Conservation (phyloP, 2,113 vertebrate species). For the Mobula hypostoma region DNA sequence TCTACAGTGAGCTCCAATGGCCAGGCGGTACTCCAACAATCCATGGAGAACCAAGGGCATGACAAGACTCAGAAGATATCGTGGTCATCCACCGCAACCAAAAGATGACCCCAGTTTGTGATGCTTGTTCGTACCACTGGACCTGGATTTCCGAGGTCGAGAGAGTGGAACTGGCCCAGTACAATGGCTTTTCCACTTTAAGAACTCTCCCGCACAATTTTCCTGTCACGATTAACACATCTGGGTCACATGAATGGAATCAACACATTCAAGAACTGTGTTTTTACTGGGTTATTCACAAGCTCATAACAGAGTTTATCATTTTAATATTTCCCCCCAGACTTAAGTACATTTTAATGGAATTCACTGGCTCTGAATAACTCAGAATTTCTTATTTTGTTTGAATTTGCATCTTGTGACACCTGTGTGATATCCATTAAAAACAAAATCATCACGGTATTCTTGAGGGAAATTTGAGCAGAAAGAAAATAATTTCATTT, state of each 20-base stretch:
- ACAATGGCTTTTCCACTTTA: too few relatives aligned
- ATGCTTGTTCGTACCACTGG: too few relatives aligned
- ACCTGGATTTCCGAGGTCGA: too few relatives aligned
- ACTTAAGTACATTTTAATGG: neutral
- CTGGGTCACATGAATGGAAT: neutral
- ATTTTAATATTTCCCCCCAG: neutral
- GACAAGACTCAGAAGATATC: too few relatives aligned
- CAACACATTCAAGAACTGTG: neutral
- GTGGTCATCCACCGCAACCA: too few relatives aligned
- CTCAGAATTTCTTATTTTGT: neutral
- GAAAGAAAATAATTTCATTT: neutral
- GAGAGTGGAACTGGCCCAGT: too few relatives aligned
- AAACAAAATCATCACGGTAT: neutral
- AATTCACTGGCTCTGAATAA: neutral
- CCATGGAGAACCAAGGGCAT: too few relatives aligned
- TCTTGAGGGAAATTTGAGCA: neutral
- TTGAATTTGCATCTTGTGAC: neutral
- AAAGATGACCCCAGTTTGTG: too few relatives aligned
- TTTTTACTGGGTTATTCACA: neutral
- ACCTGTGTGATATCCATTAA: neutral
- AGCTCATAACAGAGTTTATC: conserved; percentile 14
- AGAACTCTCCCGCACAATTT: too few relatives aligned
- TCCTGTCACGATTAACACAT: too few relatives aligned
- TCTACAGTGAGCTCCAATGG: too few relatives aligned
- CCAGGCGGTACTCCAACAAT: too few relatives aligned